Conservation (phyloP, 2,888 invertebrate genomes). For the Drosophila ochracea region DNA sequence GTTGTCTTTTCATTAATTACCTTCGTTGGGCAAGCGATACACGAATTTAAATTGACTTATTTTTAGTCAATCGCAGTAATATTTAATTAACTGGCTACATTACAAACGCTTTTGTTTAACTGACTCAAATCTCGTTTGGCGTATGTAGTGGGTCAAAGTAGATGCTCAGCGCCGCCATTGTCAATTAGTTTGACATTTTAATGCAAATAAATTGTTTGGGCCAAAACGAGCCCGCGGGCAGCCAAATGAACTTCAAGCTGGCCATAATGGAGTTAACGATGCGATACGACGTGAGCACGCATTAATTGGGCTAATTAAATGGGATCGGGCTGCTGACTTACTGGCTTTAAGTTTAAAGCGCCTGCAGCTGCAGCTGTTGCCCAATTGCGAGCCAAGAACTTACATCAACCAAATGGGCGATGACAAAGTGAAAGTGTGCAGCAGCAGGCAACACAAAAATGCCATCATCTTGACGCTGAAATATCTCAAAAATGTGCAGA, state of each 20-base stretch:
- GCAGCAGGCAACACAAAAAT: constrained; percentile 53
- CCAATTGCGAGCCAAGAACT: constrained; percentile 43
- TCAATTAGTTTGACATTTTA: constrained; percentile 70
- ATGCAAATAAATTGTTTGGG: constrained; percentile 64
- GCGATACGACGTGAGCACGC: constrained; percentile 55
- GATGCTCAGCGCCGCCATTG: constrained; percentile 40
- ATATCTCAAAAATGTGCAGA: constrained; percentile 54
- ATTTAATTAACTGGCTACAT: constrained; percentile 50
- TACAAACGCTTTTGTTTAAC: constrained; percentile 6
- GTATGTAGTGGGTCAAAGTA: constrained; percentile 19
- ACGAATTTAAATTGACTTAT: neutral
- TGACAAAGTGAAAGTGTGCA: constrained; percentile 69
- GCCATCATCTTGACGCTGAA: constrained; percentile 64
- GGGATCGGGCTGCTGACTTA: constrained; percentile 44
- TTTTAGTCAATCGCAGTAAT: constrained; percentile 2
- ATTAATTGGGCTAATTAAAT: constrained; percentile 71
- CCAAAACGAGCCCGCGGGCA: constrained; percentile 8
- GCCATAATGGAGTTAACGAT: constrained; percentile 31
- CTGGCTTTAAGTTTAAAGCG: constrained; percentile 54
- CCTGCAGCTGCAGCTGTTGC: constrained; percentile 38
- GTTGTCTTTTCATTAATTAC: neutral
- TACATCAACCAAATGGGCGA: constrained; percentile 53
- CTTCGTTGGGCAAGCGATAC: constrained; percentile 1
- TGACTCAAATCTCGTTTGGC: constrained; percentile 6
- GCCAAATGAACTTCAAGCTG: constrained; percentile 30